A percentile compares a stretch with the other conserved stretches of the same genome.
Evolutionary conservation across 2,888 invertebrate genomes (phyloP).

Genomic region (Drosophila birchii): DNA sequence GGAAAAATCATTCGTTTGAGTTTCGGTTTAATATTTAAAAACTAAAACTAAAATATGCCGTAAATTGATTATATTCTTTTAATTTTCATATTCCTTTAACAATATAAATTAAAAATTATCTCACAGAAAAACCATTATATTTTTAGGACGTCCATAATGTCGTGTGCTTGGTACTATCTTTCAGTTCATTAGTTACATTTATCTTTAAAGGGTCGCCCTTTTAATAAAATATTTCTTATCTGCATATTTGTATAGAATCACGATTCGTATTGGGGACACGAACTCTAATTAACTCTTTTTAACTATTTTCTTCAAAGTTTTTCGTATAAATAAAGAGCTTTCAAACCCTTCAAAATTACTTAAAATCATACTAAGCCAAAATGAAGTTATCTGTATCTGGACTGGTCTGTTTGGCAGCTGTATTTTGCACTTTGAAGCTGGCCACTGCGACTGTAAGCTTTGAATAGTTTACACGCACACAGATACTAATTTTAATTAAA

Average conservation of each 20-base stretch:
- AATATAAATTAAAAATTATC: no score
- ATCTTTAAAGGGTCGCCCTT: neutral
- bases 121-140: no score
- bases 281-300: neutral
- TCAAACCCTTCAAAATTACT: neutral
- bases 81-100: no score
- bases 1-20: no score
- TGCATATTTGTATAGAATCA: neutral
- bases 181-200: neutral
- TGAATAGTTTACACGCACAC: no score
- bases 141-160: no score
- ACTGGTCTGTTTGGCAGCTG: neutral
- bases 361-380: neutral
- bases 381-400: neutral
- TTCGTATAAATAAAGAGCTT: neutral
- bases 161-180: no score
- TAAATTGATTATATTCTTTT: no score
- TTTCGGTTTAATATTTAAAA: no score
- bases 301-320: neutral
- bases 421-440: neutral
- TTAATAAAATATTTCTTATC: neutral
- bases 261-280: constrained; percentile 4
- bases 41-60: no score
- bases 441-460: neutral
- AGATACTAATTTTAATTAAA: no score